Percentiles rank a stretch among this genome's conserved stretches.
Evolutionary conservation across 2,797 vertebrate species (phyloP).

Genomic region (Pipistrellus pipistrellus): DNA sequence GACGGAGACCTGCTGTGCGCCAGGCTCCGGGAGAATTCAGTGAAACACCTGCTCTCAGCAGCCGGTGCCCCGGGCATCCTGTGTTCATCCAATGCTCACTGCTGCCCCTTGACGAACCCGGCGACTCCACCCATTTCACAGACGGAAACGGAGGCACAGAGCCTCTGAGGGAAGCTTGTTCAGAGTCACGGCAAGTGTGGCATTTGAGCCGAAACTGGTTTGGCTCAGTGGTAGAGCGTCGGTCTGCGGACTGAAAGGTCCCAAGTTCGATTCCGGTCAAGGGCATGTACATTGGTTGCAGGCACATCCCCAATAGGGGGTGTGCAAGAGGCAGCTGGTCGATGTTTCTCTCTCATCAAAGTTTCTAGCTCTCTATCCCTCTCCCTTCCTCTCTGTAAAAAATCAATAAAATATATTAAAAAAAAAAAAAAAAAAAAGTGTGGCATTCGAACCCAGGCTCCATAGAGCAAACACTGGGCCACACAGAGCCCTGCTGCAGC

Average conservation of each 20-base stretch:
- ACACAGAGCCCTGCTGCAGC: neutral
- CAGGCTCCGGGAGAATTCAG: neutral
- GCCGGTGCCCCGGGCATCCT: neutral
- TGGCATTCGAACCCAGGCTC: neutral
- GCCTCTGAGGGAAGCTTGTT: neutral
- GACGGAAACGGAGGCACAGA: neutral
- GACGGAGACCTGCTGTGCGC: neutral
- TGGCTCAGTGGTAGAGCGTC: too few relatives aligned
- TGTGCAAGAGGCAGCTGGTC: too few relatives aligned
- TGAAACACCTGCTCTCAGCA: neutral
- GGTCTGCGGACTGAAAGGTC: too few relatives aligned
- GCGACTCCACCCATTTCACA: neutral
- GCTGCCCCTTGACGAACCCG: neutral
- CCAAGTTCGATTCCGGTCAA: too few relatives aligned
- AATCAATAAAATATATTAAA: too few relatives aligned
- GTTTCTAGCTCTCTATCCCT: too few relatives aligned
- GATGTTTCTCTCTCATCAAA: too few relatives aligned
- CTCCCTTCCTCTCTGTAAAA: too few relatives aligned
- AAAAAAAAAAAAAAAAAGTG: too few relatives aligned
- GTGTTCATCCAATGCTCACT: neutral
- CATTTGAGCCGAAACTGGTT: too few relatives aligned
- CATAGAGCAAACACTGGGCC: neutral
- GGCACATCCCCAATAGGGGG: too few relatives aligned
- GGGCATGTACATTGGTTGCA: too few relatives aligned
- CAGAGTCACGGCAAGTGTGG: neutral